A percentile compares a stretch with the other conserved stretches of the same genome.
phyloP scores from a whole-genome alignment of 2,113 vertebrate genomes.

The Gymnogyps californianus region DNA sequence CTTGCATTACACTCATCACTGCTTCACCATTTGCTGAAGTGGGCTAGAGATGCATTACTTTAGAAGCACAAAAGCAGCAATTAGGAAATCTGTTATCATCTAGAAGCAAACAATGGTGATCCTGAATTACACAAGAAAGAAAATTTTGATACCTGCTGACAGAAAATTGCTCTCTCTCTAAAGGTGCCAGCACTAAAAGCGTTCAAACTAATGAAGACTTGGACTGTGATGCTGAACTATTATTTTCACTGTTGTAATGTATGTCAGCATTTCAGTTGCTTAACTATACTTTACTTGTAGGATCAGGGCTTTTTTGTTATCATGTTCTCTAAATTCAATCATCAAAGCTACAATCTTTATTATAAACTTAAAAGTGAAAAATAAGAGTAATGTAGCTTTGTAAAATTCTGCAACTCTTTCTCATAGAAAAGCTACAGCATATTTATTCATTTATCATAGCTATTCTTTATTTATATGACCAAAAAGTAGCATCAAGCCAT shows the following conservation, averaged over 20 bases:
- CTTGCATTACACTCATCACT: not conserved
- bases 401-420: not conserved
- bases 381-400: not conserved
- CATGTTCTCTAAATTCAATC: not conserved
- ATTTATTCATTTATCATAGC: not conserved
- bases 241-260: not conserved
- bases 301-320: not conserved
- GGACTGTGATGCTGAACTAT: not conserved
- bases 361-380: not conserved
- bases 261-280: not conserved
- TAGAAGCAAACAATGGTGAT: not conserved
- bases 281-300: not conserved
- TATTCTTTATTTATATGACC: not conserved
- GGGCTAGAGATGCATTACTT: not conserved
- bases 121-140: not conserved
- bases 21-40: not conserved
- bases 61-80: not conserved
- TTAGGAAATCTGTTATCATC: not conserved
- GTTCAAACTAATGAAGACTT: not conserved
- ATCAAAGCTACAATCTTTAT: not conserved
- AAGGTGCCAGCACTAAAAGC: not conserved
- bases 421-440: not conserved
- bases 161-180: not conserved
- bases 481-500: not conserved
- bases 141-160: not conserved